These are phyloP conservation scores for Nothoprocta pentlandii DNA, from an alignment of 2,113 vertebrate species.

Conservation along the genomic window DNA sequence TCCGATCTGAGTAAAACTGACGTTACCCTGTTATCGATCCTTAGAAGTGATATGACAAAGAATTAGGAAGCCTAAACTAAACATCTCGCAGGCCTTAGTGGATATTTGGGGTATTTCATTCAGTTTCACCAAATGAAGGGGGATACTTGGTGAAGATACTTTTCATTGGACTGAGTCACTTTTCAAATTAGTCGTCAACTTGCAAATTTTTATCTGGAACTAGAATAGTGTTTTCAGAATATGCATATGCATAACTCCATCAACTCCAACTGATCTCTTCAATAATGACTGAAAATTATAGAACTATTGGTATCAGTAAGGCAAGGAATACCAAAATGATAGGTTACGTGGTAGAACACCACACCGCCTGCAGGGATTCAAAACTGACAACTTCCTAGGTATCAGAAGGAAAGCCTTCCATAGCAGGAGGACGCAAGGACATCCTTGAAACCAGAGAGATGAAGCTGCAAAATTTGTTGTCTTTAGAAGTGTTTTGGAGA, in stretches of 20 bases:
- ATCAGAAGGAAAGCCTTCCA: not conserved
- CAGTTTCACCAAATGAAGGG: not conserved
- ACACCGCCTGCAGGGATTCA: not conserved
- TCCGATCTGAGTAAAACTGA: not conserved
- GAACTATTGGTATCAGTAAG: not conserved
- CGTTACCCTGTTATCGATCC: not conserved
- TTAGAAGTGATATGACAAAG: not conserved
- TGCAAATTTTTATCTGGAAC: not conserved
- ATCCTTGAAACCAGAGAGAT: not conserved
- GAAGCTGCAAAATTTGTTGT: not conserved
- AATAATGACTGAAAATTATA: not conserved
- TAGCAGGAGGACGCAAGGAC: not conserved
- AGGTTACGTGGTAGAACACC: not conserved
- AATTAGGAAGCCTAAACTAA: not conserved
- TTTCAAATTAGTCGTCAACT: not conserved
- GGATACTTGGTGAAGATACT: not conserved
- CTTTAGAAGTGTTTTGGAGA: not conserved
- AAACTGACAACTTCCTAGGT: not conserved
- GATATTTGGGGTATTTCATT: not conserved
- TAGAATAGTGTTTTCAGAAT: rapidly evolving
- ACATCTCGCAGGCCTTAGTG: not conserved
- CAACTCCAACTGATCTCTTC: rapidly evolving
- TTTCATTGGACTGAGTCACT: rapidly evolving
- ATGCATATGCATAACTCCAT: not conserved
- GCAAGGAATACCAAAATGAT: not conserved